These are phyloP conservation scores for Amphiprion percula DNA, from an alignment of 2,113 vertebrate genomes.

Conservation along the genomic window DNA sequence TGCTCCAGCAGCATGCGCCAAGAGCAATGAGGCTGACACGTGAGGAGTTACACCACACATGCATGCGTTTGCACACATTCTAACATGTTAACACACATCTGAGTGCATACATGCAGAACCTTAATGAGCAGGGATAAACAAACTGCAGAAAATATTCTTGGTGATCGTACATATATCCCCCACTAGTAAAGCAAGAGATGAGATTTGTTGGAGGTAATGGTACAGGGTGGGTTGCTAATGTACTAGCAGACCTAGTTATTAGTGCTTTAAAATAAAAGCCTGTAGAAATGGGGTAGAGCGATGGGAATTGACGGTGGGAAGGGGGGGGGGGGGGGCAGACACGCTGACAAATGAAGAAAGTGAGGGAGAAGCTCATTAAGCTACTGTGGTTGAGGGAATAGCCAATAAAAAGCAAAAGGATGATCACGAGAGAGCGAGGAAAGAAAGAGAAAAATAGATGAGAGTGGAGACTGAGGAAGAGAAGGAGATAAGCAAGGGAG, in stretches of 20 bases:
- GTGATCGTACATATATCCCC: conserved; percentile 23
- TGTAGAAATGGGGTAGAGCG: conserved; percentile 34
- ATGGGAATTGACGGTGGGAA: conserved; percentile 23
- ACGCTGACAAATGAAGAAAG: conserved; percentile 62
- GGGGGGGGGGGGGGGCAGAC: conserved; percentile 1
- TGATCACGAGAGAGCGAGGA: conserved; percentile 50
- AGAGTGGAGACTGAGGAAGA: conserved; percentile 39
- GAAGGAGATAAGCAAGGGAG: conserved; percentile 48
- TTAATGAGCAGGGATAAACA: conserved; percentile 1
- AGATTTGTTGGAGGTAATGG: conserved; percentile 54
- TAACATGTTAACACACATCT: conserved; percentile 17
- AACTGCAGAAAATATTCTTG: conserved; percentile 6
- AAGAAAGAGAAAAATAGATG: conserved; percentile 66
- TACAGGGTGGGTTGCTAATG: conserved; percentile 45
- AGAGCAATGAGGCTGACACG: conserved; percentile 48
- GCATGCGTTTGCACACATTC: conserved; percentile 31
- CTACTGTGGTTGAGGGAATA: conserved; percentile 58
- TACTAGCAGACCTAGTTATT: conserved; percentile 59
- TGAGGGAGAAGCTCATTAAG: conserved; percentile 74
- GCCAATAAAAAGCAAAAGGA: conserved; percentile 70
- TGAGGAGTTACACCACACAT: conserved; percentile 24
- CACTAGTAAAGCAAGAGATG: conserved; percentile 36
- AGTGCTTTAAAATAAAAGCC: conserved; percentile 63
- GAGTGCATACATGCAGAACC: neutral
- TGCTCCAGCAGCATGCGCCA: conserved; percentile 22